Evolutionary conservation across 2,888 invertebrate species (phyloP).

Genomic region (Unio pictorum): DNA sequence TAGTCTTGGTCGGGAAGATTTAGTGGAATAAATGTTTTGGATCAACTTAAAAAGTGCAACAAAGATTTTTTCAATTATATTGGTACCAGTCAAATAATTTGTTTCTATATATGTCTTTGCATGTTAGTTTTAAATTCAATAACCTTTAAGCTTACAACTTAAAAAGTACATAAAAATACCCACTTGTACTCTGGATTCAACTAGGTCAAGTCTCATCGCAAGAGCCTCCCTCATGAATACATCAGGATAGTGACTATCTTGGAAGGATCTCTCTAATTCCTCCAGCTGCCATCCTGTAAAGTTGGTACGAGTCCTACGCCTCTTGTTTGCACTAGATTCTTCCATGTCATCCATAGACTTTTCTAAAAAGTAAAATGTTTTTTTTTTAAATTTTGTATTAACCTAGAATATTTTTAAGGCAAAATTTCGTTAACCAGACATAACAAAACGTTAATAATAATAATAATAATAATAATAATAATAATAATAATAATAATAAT

Average conservation of each 20-base stretch:
- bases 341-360: conserved; percentile 49
- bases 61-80: no score
- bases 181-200: conserved; percentile 98
- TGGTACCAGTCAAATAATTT: no score
- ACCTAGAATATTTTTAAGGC: no score
- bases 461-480: conserved; percentile 9
- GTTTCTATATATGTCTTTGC: no score
- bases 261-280: conserved; percentile 93
- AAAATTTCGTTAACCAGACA: not conserved
- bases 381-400: no score
- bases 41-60: no score
- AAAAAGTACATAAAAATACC: conserved; percentile 70
- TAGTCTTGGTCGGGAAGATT: no score
- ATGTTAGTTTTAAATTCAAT: no score
- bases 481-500: conserved; percentile 9
- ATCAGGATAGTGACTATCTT: conserved; percentile 96
- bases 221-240: conserved; percentile 99
- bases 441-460: conserved; percentile 2
- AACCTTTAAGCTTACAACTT: no score
- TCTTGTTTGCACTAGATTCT: conserved; percentile 58
- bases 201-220: conserved; percentile 95
- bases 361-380: conserved; percentile 10
- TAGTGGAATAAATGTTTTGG: no score
- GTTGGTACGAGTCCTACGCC: conserved; percentile 71
- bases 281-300: conserved; percentile 81